A percentile compares a stretch with the other conserved stretches of the same genome.
Evolutionary conservation across 2,113 vertebrate species (phyloP).

Genomic region (Hippolais icterina): DNA sequence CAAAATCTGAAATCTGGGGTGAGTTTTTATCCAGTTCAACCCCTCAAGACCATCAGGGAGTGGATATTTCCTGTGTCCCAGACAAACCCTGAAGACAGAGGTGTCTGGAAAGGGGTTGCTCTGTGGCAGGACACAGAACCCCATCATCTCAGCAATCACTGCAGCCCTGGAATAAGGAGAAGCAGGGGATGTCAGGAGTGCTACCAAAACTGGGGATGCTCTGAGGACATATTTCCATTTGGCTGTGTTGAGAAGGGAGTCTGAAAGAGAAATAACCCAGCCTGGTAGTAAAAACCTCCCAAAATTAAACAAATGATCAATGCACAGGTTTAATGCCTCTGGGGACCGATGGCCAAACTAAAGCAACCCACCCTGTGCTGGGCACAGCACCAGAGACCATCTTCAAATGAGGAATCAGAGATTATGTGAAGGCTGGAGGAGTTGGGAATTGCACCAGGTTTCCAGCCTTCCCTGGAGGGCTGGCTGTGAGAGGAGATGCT

Average conservation of each 20-base stretch:
- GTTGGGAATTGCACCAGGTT: background rate
- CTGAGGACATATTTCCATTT: background rate
- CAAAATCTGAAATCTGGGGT: background rate
- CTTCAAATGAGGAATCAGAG: background rate
- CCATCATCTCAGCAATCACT: background rate
- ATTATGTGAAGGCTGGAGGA: background rate
- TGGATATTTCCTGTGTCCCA: background rate
- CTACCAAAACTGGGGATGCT: background rate
- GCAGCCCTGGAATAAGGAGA: background rate
- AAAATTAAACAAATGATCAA: fast-evolving
- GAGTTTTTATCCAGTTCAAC: background rate
- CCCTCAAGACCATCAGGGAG: background rate
- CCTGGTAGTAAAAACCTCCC: background rate
- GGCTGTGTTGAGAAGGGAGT: background rate
- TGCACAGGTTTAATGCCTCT: background rate
- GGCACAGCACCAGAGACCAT: background rate
- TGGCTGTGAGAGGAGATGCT: background rate
- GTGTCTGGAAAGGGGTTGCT: background rate
- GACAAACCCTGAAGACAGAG: background rate
- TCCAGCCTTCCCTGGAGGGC: background rate
- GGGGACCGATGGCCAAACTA: background rate
- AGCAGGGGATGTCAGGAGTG: background rate
- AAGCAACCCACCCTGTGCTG: background rate
- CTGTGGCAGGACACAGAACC: background rate
- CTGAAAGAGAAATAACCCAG: background rate